A percentile compares a stretch with the other conserved stretches of the same genome.
These are phyloP conservation scores for Agrotis ipsilon DNA, from an alignment of 2,888 invertebrate species.

Conservation along the genomic window DNA sequence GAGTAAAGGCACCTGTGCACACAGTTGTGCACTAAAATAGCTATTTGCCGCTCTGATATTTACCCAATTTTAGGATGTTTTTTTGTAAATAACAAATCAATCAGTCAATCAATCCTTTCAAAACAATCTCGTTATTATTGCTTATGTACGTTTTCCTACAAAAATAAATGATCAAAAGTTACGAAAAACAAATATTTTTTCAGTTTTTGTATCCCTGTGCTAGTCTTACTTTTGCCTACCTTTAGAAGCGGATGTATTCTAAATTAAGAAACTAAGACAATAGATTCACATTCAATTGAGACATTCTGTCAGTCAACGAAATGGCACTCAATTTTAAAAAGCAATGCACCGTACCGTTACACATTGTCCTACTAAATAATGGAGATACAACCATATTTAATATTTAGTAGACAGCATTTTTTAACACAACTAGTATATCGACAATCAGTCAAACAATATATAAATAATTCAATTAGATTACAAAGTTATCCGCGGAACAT, in stretches of 20 bases:
- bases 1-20: too few species aligned
- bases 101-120: too few species aligned
- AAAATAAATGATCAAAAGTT: background rate
- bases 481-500: too few species aligned
- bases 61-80: background rate
- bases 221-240: background rate
- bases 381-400: background rate
- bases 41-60: background rate
- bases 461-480: too few species aligned
- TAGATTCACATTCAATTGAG: constrained; percentile 14
- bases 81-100: too few species aligned
- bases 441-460: background rate
- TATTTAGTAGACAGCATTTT: too few species aligned
- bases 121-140: background rate
- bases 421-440: background rate
- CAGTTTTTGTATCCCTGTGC: background rate
- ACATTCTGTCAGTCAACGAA: constrained; percentile 11
- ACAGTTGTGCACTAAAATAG: too few species aligned
- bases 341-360: constrained; percentile 26
- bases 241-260: background rate
- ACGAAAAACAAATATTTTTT: background rate
- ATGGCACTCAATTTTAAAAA: constrained; percentile 46
- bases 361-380: constrained; percentile 26
- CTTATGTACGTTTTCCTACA: background rate
- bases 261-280: background rate